phyloP scores from a whole-genome alignment of 2,113 vertebrate genomes.

The Paralichthys olivaceus region DNA sequence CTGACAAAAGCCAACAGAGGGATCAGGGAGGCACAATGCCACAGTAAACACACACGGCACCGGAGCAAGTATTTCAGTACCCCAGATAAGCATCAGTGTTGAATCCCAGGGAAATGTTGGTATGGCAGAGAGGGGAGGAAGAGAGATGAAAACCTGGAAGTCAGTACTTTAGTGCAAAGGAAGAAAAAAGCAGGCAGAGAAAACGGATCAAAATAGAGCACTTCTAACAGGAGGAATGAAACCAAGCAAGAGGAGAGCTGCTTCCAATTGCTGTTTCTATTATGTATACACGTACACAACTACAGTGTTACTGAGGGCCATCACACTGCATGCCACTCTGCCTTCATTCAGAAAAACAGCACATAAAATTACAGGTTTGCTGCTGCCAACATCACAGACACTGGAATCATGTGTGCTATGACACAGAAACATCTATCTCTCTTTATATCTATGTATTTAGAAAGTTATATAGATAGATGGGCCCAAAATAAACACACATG shows the following conservation, averaged over 20 bases:
- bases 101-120: not conserved
- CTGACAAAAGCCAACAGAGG: conserved; percentile 22
- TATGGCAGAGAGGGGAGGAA: not conserved
- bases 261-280: not conserved
- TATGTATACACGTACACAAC: not conserved
- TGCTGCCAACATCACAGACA: not conserved
- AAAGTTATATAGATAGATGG: too few relatives aligned
- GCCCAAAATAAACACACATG: not conserved
- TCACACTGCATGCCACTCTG: not conserved
- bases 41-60: conserved; percentile 10
- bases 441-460: not conserved
- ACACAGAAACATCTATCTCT: not conserved
- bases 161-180: not conserved
- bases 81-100: conserved; percentile 1
- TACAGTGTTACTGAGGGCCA: conserved; percentile 7
- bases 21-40: conserved; percentile 8
- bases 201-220: too few relatives aligned
- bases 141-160: not conserved
- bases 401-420: not conserved
- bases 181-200: not conserved
- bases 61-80: not conserved
- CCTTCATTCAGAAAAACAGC: conserved; percentile 20
- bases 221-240: not conserved
- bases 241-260: not conserved
- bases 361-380: conserved; percentile 34